Percentiles rank a stretch among this genome's conserved stretches.
These are phyloP conservation scores for Sebastes variabilis DNA, from an alignment of 2,797 vertebrate genomes.

Conservation along the genomic window DNA sequence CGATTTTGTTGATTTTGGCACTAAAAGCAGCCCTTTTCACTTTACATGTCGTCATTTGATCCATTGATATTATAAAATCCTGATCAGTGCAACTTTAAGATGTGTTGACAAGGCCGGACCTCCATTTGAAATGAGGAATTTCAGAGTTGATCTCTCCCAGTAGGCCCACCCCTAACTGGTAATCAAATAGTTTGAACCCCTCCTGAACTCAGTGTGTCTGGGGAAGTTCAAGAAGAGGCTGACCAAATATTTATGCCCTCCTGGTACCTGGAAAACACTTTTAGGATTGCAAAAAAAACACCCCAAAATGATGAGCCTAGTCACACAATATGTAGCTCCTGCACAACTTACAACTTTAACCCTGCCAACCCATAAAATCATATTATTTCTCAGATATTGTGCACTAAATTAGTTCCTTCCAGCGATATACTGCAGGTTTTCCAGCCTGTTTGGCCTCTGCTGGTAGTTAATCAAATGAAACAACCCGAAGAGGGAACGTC, in stretches of 20 bases:
- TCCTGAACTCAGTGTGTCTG: neutral
- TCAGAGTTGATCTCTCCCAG: neutral
- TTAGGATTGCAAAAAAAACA: neutral
- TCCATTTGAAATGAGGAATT: neutral
- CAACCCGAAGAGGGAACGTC: neutral
- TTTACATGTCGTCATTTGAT: neutral
- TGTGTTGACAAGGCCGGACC: neutral
- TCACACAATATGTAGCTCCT: neutral
- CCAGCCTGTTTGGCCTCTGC: neutral
- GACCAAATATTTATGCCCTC: neutral
- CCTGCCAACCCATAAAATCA: neutral
- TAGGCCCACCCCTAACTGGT: neutral
- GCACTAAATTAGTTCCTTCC: neutral
- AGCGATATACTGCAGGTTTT: neutral
- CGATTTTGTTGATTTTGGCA: neutral
- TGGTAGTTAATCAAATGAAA: conserved; percentile 14
- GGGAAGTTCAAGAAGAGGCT: neutral
- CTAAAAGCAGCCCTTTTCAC: neutral
- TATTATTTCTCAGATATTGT: neutral
- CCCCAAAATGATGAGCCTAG: neutral
- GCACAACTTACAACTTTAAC: neutral
- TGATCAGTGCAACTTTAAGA: neutral
- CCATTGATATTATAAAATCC: neutral
- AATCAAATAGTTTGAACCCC: conserved; percentile 23
- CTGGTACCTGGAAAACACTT: neutral